Evolutionary conservation across 2,888 invertebrate genomes (phyloP), one percentile per base, ranked within the genome.

Genomic region (Deilephila porcellus): DNA sequence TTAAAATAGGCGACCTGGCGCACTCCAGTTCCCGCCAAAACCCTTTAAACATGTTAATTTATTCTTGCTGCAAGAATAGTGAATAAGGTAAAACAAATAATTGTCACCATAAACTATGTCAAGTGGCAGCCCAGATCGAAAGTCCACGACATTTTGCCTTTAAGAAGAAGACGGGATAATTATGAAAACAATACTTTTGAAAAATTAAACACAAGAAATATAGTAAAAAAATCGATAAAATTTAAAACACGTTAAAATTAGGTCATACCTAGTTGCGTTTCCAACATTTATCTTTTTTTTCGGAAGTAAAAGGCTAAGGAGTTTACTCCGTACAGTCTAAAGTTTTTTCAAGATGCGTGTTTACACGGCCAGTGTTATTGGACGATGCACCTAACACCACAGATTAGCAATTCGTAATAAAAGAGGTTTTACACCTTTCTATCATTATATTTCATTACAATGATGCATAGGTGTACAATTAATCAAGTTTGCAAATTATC

Each of bases 371-470:
- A 67, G 67, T 67, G 25, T 67, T 67, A 37, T 63, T 37, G 19
- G 25, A 25, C 14, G 17, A 52, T 63, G 14, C 14, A 14, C 14
- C 45, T 0, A 14, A 20, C 20, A 67, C 17, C 6, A 17, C 52
- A 52, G 67, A 67, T 45, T 67, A 19, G 7, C 34, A 64, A 8
- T 14, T 25, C 67, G 52, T 29, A 52, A 67, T 25, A 63, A 34
- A 67, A 67, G 67, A 67, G 67, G 67, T 67, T 67, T 67, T 67
- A 67, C 67, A 67, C 67, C 67, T 67, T 67, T 67, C 67, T 29
- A 67, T 67, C 52, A 67, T 19, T 63, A 17, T 34, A 63, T 52
- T 25, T 67, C 67, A 67, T 0, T 63, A 17, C 34, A 63, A 52
- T 52, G 52, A 67, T 64, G 20, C 19, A 45, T 64, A n/a, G 20